These are phyloP conservation scores for Eristalinus sepulchralis DNA, from an alignment of 2,888 invertebrate species.

Conservation along the genomic window DNA sequence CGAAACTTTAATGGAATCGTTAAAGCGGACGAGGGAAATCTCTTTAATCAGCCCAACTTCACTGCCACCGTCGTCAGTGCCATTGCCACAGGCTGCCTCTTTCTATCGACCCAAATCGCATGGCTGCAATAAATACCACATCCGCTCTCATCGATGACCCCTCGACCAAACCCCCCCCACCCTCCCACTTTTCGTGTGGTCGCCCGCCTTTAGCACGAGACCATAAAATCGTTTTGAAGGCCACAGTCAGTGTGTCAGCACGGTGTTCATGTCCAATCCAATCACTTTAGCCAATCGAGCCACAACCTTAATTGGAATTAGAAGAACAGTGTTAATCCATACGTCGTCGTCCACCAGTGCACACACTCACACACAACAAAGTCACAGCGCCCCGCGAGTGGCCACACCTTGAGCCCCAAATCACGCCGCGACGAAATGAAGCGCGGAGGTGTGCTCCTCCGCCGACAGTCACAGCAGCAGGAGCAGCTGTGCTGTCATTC, in stretches of 20 bases:
- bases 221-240: slow-evolving; percentile 59
- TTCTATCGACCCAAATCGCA: slow-evolving; percentile 58
- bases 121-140: slow-evolving; percentile 41
- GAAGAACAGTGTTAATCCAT: slow-evolving; percentile 60
- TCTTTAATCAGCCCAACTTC: slow-evolving; percentile 4
- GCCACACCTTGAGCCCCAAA: slow-evolving; percentile 59
- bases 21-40: slow-evolving; percentile 3
- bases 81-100: background rate
- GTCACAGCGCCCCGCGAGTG: slow-evolving; percentile 31
- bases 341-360: slow-evolving; percentile 6
- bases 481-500: slow-evolving; percentile 47
- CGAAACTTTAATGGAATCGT: slow-evolving; percentile 17
- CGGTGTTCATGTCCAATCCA: slow-evolving; percentile 37
- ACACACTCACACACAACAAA: slow-evolving; percentile 19
- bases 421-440: slow-evolving; percentile 4
- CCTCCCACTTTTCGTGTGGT: slow-evolving; percentile 7
- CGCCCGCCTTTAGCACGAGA: slow-evolving; percentile 28
- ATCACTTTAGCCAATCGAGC: slow-evolving; percentile 63
- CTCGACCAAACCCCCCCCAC: slow-evolving; percentile 2
- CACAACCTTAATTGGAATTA: slow-evolving; percentile 69
- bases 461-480: background rate
- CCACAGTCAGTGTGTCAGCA: slow-evolving; percentile 69
- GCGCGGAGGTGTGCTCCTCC: background rate
- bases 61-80: background rate
- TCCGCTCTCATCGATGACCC: slow-evolving; percentile 30